These are phyloP conservation scores for Dicroscelio sp. DNA, from an alignment of 2,888 invertebrate genomes.

Conservation along the genomic window DNA sequence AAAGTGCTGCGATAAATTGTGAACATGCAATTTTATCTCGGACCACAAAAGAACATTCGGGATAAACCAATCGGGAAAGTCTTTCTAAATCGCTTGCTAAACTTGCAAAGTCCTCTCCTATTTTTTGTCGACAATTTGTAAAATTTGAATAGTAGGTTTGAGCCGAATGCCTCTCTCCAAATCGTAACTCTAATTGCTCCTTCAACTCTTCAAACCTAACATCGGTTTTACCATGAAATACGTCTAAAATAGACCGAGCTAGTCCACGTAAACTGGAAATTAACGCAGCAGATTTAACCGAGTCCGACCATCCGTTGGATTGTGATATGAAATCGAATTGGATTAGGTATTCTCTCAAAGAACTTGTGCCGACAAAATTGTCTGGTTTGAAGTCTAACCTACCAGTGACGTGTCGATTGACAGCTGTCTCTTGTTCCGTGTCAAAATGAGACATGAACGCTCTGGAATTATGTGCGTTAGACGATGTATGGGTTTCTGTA, in stretches of 20 bases:
- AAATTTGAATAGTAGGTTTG: neutral
- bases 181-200: neutral
- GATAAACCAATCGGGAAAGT: neutral
- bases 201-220: neutral
- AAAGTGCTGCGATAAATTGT: no score
- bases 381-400: constrained; percentile 33
- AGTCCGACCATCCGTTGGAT: neutral
- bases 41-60: neutral
- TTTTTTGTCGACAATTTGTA: neutral
- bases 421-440: no score
- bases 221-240: neutral
- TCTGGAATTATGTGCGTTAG: no score
- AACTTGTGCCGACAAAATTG: neutral
- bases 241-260: constrained; percentile 10
- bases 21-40: constrained; percentile 13
- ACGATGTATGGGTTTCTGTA: no score
- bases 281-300: neutral
- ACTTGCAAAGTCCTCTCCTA: neutral
- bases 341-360: constrained; percentile 1
- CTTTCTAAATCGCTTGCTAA: constrained; percentile 12
- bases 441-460: no score
- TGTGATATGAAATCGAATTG: constrained; percentile 14
- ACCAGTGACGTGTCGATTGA: no score
- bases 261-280: constrained; percentile 24
- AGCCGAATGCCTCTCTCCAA: neutral